Conservation (phyloP, 2,113 vertebrate species). For the Vireo altiloquus region DNA sequence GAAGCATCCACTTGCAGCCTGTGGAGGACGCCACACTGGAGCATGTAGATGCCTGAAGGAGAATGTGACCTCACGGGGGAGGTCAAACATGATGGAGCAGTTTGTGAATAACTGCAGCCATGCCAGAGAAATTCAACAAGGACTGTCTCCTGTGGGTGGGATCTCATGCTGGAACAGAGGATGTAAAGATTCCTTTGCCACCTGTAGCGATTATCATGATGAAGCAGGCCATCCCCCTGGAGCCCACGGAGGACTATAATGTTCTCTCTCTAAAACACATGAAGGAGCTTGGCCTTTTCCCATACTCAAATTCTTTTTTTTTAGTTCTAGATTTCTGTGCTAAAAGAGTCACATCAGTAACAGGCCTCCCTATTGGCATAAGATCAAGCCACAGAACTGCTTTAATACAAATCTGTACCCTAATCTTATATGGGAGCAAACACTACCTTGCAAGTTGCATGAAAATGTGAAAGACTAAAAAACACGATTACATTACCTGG, state of each 20-base stretch:
- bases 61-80: background rate
- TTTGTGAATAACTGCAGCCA: background rate
- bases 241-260: background rate
- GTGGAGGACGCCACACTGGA: background rate
- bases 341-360: background rate
- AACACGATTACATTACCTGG: background rate
- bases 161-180: background rate
- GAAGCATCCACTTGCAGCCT: background rate
- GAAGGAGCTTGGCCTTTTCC: background rate
- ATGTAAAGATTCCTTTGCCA: background rate
- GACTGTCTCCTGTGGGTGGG: background rate
- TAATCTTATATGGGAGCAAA: background rate
- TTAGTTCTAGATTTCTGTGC: background rate
- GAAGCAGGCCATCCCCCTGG: background rate
- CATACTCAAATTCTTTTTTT: background rate
- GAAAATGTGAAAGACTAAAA: background rate
- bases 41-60: background rate
- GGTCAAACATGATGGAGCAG: background rate
- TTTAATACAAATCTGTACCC: background rate
- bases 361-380: background rate
- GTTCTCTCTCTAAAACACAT: background rate
- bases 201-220: background rate
- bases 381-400: background rate
- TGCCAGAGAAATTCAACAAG: fast-evolving
- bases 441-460: fast-evolving